Conservation (phyloP, 2,113 vertebrate genomes). For the Oncorhynchus nerka region DNA sequence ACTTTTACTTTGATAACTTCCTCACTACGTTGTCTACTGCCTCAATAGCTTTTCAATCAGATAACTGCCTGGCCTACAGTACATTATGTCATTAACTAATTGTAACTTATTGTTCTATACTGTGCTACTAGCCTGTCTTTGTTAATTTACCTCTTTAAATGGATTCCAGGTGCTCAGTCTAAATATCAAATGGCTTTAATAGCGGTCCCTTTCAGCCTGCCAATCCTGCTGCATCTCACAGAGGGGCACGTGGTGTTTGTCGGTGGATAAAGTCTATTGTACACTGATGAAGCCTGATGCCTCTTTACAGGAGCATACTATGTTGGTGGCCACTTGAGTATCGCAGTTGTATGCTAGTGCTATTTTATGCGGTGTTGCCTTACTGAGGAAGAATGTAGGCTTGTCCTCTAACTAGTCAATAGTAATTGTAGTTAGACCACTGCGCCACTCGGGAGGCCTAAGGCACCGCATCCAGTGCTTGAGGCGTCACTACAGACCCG, state of each 20-base stretch:
- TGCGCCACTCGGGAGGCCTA: too few relatives aligned
- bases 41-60: background rate
- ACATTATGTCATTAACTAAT: too few relatives aligned
- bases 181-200: constrained; percentile 13
- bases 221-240: background rate
- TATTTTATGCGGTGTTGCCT: too few relatives aligned
- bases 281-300: too few relatives aligned
- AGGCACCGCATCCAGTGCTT: too few relatives aligned
- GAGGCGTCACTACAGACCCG: too few relatives aligned
- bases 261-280: background rate
- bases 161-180: background rate
- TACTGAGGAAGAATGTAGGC: too few relatives aligned
- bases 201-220: background rate
- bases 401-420: too few relatives aligned
- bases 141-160: constrained; percentile 6
- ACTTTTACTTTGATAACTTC: background rate
- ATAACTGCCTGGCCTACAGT: background rate
- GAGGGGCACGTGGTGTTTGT: background rate
- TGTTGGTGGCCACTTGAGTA: too few relatives aligned
- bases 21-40: too few relatives aligned
- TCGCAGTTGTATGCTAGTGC: background rate
- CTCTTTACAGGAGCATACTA: too few relatives aligned
- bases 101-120: background rate
- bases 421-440: too few relatives aligned
- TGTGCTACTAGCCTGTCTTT: constrained; percentile 19